These are phyloP conservation scores for Cyprinella venusta DNA, from an alignment of 2,797 vertebrate genomes.

Conservation along the genomic window DNA sequence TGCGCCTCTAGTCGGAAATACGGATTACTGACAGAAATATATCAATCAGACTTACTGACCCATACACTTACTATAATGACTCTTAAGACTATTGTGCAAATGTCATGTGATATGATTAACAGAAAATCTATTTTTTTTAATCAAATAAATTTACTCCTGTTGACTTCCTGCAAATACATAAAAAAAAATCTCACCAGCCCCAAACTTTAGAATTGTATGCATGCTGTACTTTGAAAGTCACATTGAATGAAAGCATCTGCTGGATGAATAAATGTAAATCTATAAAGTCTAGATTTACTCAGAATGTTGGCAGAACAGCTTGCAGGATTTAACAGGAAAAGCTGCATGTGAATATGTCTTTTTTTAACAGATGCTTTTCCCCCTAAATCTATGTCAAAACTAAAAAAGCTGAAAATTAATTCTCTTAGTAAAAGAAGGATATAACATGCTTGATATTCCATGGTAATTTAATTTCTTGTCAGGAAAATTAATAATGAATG, in stretches of 20 bases:
- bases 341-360: conserved; percentile 20
- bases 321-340: conserved; percentile 22
- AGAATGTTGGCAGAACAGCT: conserved; percentile 30
- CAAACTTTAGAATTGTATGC: background rate
- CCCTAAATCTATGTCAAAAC: conserved; percentile 8
- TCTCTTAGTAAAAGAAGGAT: conserved; percentile 24
- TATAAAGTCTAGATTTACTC: conserved; percentile 11
- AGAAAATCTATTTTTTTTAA: background rate
- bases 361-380: conserved; percentile 30
- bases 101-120: background rate
- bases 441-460: conserved; percentile 40
- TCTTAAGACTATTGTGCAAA: conserved; percentile 9
- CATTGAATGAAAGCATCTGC: conserved; percentile 34
- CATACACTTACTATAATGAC: background rate
- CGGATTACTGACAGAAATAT: conserved; percentile 12
- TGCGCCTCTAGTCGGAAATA: conserved; percentile 1
- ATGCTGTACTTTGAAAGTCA: background rate
- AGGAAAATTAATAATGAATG: conserved; percentile 38
- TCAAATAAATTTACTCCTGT: background rate
- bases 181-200: background rate
- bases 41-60: conserved; percentile 28
- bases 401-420: conserved; percentile 38
- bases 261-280: conserved; percentile 19
- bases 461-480: conserved; percentile 42
- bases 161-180: background rate